A percentile compares a stretch with the other conserved stretches of the same genome.
These are phyloP conservation scores for Lamellibrachia columna DNA, from an alignment of 2,888 invertebrate genomes.

Conservation along the genomic window DNA sequence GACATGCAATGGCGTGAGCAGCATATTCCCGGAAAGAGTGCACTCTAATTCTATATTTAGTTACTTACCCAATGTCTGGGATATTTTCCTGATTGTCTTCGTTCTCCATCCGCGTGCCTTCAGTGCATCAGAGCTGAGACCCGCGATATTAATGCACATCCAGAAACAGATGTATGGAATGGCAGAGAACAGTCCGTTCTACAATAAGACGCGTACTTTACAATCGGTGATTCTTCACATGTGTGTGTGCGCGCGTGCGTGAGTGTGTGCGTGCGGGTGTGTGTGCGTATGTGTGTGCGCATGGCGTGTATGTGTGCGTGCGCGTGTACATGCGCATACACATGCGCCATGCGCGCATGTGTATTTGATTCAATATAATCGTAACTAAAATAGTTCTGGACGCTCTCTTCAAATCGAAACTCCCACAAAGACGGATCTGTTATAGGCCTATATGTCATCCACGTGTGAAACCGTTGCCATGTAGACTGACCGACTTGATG, in stretches of 20 bases:
- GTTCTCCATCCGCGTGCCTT: constrained; percentile 34
- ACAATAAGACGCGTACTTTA: constrained; percentile 33
- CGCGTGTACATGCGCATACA: too few species aligned
- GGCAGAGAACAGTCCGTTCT: constrained; percentile 63
- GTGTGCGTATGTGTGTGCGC: too few species aligned
- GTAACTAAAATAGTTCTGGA: too few species aligned
- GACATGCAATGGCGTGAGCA: background rate
- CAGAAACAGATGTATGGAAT: constrained; percentile 61
- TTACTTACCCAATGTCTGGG: constrained; percentile 30
- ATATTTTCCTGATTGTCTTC: constrained; percentile 38
- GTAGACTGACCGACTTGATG: constrained; percentile 28
- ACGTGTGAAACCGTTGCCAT: background rate
- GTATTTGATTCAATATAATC: too few species aligned
- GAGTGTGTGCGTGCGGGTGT: background rate
- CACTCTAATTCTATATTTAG: background rate
- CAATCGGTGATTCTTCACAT: background rate
- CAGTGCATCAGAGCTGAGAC: constrained; percentile 36
- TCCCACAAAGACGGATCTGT: background rate
- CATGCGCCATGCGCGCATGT: too few species aligned
- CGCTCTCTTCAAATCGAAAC: background rate
- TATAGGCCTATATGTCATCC: too few species aligned
- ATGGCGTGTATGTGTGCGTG: too few species aligned
- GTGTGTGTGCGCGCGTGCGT: background rate
- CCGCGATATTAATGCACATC: constrained; percentile 51
- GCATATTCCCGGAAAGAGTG: background rate